Evolutionary conservation across 1,140 invertebrate species (phyloP), one percentile per base, ranked within the genome.

Genomic region (Uloborus diversus): DNA sequence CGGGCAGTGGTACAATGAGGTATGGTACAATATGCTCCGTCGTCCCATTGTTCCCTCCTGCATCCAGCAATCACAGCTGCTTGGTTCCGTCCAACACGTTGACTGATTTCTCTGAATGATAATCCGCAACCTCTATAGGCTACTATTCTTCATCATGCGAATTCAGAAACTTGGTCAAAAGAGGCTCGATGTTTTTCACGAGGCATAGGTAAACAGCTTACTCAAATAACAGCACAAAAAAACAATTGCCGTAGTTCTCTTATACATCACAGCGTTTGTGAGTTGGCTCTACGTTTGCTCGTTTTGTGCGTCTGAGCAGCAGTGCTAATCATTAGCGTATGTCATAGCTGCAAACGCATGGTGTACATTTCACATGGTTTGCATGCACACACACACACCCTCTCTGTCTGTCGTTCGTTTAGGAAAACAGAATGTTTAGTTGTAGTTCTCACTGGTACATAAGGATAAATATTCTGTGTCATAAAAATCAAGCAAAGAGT

Each of bases 101-200:
- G 4, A 69, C 65, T 35, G 65, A 69, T 47, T 69, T 47, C 37
- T 56, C 65, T 47, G 35, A 69, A 69, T 27, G 33, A 69, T 69
- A 69, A 69, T 69, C 37, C 65, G 2, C 65, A 69, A 66, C 35
- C 25, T 28, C 47, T 37, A 27, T 49, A 69, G 1, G 65, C 65
- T 3, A 69, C 65, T 14, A 69, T 49, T 56, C 65, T 42, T 42
- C 25, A 1, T 49, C 5, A 23, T 4, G 4, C 17, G 4, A 27
- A 20, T 28, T 27, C 23, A 7, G 17, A 57, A 42, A 42, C 17
- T 7, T 9, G 7, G 17, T 42, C 17, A 42, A n/a, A n/a, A n/a
- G n/a, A n/a, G n/a, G n/a, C 17, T 42, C 37, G 37, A 9, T 7
- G 7, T 42, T 42, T 42, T 42, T 17, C 17, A 42, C 37, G 37